These are phyloP conservation scores for Diplodus puntazzo DNA, from an alignment of 2,797 vertebrate genomes.

Conservation along the genomic window DNA sequence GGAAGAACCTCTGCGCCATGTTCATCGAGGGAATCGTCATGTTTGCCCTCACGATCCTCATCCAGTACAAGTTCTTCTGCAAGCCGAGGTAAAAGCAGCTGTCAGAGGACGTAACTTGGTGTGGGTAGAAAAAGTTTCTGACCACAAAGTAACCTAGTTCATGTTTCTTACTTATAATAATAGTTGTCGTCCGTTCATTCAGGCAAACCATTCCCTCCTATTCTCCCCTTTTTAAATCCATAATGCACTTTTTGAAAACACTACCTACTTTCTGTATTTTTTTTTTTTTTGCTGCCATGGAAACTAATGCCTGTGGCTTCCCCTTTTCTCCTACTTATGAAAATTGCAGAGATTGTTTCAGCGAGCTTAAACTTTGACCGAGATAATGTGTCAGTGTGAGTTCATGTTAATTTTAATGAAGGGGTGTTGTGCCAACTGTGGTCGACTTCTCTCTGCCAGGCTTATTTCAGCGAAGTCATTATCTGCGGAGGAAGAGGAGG, in stretches of 20 bases:
- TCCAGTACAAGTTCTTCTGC: slow-evolving; percentile 97
- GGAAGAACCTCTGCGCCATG: slow-evolving; percentile 97
- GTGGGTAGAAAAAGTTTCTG: background rate
- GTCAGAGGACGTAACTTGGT: background rate
- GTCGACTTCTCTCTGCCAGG: slow-evolving; percentile 79
- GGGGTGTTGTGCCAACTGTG: slow-evolving; percentile 41
- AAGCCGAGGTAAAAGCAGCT: slow-evolving; percentile 87
- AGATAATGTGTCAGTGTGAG: slow-evolving; percentile 53
- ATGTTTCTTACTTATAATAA: background rate
- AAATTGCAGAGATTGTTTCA: slow-evolving; percentile 67
- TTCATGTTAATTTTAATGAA: slow-evolving; percentile 67
- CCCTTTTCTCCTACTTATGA: slow-evolving; percentile 47
- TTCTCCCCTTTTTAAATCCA: slow-evolving; percentile 26
- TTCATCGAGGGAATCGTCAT: slow-evolving; percentile 92
- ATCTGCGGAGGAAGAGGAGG: slow-evolving; percentile 90
- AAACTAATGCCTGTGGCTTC: slow-evolving; percentile 55
- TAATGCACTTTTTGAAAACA: slow-evolving; percentile 41
- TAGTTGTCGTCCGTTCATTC: background rate
- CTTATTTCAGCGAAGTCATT: slow-evolving; percentile 84
- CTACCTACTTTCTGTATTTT: background rate
- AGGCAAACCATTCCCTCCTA: background rate
- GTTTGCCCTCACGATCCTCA: slow-evolving; percentile 92
- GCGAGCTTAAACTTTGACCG: slow-evolving; percentile 62
- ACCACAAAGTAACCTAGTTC: background rate
- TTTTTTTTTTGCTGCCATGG: slow-evolving; percentile 59